Evolutionary conservation across 2,113 vertebrate species (phyloP), one percentile per base, ranked within the genome.

Genomic region (Daubentonia madagascariensis): DNA sequence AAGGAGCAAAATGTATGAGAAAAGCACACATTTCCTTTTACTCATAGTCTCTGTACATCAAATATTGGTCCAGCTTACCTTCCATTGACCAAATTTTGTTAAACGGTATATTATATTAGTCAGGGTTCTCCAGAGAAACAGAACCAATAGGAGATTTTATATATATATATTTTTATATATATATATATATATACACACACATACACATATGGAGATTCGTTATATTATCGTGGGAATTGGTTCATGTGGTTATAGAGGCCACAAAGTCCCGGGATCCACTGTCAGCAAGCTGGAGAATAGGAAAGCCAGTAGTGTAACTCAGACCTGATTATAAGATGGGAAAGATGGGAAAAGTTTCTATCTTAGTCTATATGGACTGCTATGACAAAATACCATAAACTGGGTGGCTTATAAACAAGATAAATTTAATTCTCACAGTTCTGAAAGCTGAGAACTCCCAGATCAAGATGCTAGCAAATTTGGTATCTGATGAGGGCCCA

Each of bases 151-250:
- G 4, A 20, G 18, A 70, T 14, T 37, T 13, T 37, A 25, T 11
- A 80, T 6, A 37, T 12, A 8, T 6, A 25, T 8, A 37, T 3
- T 0, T 1, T 14, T 8, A 35, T 20, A 5, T 37, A 25, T 11
- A 80, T 6, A 37, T 12, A 8, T 6, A 25, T 8, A 37, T 3
- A 25, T 13, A 25, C 50, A 80, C 20, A 57, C 11, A 80, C 22
- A 13, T 30, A 30, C 9, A 37, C 4, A 68, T 37, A 37, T 54
- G 35, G n/a, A 40, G 12, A 35, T 6, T 4, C 13, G 30, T 57
- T 68, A 61, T n/a, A 61, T 50, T 9, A 37, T 73, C 45, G 0
- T 52, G 52, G 32, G 6, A 61, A 85, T 23, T 75, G 17, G 5
- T 17, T 85, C 25, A 40, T 1, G 32, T 11, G 13, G 17, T 57